Evolutionary conservation across 1,140 invertebrate genomes (phyloP).

Genomic region (Ooceraea biroi): DNA sequence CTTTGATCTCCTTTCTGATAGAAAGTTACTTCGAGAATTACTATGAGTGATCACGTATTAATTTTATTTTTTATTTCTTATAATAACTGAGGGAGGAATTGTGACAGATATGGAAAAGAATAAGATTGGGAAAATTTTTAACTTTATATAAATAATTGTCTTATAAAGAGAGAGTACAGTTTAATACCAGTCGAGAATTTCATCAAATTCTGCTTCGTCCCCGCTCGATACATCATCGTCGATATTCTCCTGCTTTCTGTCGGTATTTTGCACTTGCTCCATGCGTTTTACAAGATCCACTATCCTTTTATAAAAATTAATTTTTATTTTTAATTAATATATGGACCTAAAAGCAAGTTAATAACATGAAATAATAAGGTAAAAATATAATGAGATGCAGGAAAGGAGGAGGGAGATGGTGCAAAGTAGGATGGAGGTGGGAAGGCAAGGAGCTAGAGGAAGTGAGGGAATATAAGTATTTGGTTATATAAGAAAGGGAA

Average conservation of each 20-base stretch:
- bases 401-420: too few species aligned
- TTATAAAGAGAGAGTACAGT: constrained; percentile 9
- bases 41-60: not conserved
- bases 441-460: too few species aligned
- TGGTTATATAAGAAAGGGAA: too few species aligned
- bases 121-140: constrained; percentile 16
- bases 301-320: constrained; percentile 87
- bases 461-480: too few species aligned
- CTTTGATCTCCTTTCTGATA: not conserved
- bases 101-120: not conserved
- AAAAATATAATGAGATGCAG: too few species aligned
- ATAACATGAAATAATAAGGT: constrained; percentile 11
- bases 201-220: constrained; percentile 91
- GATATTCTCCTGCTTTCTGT: constrained; percentile 86
- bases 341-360: constrained; percentile 88
- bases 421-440: too few species aligned
- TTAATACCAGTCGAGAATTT: constrained; percentile 94
- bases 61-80: too few species aligned
- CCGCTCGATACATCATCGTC: constrained; percentile 86
- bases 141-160: constrained; percentile 11
- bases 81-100: too few species aligned
- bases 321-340: too few species aligned
- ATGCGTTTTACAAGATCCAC: constrained; percentile 92
- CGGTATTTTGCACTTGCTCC: constrained; percentile 89
- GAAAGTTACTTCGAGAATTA: not conserved